These are phyloP conservation scores for Drosophila birchii DNA, from an alignment of 2,888 invertebrate genomes.

Conservation along the genomic window DNA sequence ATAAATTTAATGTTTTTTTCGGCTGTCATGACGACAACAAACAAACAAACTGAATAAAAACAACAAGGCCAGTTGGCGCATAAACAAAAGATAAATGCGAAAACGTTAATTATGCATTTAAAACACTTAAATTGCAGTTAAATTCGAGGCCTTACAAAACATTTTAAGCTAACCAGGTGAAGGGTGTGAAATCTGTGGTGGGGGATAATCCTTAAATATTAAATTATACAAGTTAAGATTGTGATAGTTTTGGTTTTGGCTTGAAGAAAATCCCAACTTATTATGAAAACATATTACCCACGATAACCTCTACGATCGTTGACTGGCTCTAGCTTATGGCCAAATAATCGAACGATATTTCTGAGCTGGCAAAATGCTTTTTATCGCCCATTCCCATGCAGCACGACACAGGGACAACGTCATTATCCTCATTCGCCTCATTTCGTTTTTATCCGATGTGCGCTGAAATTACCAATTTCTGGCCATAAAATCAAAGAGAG, in stretches of 20 bases:
- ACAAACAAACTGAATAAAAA: constrained; percentile 5
- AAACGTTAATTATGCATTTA: constrained; percentile 28
- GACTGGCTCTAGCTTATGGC: constrained; percentile 42
- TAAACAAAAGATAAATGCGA: constrained; percentile 50
- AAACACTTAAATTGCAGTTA: constrained; percentile 17
- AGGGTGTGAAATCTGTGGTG: background rate
- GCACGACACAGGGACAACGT: constrained; percentile 49
- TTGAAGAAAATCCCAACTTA: constrained; percentile 1
- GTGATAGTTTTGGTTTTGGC: constrained; percentile 4
- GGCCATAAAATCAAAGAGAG: constrained; percentile 71
- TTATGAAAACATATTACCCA: constrained; percentile 15
- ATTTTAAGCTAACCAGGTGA: constrained; percentile 12
- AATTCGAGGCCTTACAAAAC: constrained; percentile 20
- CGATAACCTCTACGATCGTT: constrained; percentile 34
- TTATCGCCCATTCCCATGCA: constrained; percentile 84
- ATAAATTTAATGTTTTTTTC: constrained; percentile 25
- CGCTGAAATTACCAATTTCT: constrained; percentile 74
- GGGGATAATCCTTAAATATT: constrained; percentile 7
- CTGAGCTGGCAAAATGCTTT: constrained; percentile 69
- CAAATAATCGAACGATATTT: constrained; percentile 53
- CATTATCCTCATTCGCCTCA: constrained; percentile 38
- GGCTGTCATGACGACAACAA: constrained; percentile 17
- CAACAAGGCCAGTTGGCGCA: constrained; percentile 42
- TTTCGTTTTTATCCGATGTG: constrained; percentile 58
- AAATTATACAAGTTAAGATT: background rate